Evolutionary conservation across 1,140 invertebrate species (phyloP).

Genomic region (Drosophila guanche): DNA sequence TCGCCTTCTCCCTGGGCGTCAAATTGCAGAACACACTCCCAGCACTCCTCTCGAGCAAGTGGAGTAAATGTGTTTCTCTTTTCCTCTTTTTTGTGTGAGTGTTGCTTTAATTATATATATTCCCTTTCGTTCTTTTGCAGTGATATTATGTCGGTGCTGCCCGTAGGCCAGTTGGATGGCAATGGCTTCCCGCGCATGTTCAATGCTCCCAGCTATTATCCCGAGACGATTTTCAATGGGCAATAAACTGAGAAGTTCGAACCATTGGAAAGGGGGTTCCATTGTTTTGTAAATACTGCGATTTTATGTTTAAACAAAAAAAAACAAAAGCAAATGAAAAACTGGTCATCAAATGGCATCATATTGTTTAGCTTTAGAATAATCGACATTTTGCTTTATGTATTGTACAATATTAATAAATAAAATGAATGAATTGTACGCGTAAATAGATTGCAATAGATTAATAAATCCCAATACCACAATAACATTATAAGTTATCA

Average conservation of each 20-base stretch:
- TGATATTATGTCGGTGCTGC: constrained; percentile 81
- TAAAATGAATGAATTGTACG: constrained; percentile 4
- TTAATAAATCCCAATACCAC: constrained; percentile 41
- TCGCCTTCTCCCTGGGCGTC: constrained; percentile 56
- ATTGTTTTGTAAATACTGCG: constrained; percentile 61
- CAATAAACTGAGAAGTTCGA: constrained; percentile 57
- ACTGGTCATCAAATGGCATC: constrained; percentile 68
- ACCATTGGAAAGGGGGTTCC: constrained; percentile 26
- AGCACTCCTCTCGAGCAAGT: constrained; percentile 24
- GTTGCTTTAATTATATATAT: background rate
- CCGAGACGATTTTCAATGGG: constrained; percentile 81
- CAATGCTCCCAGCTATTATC: constrained; percentile 83
- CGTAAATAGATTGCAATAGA: constrained; percentile 46
- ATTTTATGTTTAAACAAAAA: constrained; percentile 46
- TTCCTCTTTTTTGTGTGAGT: background rate
- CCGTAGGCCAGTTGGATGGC: constrained; percentile 79
- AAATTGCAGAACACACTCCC: constrained; percentile 61
- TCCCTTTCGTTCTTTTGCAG: constrained; percentile 59
- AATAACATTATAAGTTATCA: no score
- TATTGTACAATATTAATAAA: constrained; percentile 64
- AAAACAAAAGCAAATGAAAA: constrained; percentile 38
- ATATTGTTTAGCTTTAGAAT: constrained; percentile 52
- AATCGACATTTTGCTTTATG: constrained; percentile 47
- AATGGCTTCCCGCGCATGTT: constrained; percentile 82
- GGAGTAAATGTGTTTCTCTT: constrained; percentile 42